These are phyloP conservation scores for Mugil cephalus DNA, from an alignment of 2,113 vertebrate genomes.

Conservation along the genomic window DNA sequence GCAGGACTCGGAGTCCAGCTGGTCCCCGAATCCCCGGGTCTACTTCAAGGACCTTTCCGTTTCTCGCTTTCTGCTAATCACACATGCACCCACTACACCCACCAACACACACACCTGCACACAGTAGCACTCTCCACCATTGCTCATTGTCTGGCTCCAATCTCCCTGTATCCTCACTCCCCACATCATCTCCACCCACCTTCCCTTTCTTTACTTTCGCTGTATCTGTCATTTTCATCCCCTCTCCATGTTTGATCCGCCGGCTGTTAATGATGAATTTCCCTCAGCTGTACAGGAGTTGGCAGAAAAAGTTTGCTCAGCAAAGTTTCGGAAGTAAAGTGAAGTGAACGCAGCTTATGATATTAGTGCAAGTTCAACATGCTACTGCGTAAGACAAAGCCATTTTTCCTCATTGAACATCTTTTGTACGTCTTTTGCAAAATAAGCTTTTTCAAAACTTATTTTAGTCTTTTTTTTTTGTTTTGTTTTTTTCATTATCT, in stretches of 20 bases:
- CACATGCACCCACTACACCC: constrained; percentile 27
- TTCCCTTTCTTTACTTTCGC: constrained; percentile 72
- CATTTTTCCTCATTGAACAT: constrained; percentile 61
- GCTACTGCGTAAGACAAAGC: constrained; percentile 56
- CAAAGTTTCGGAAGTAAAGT: constrained; percentile 76
- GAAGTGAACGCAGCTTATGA: constrained; percentile 59
- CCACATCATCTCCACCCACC: constrained; percentile 75
- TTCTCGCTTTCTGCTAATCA: neutral
- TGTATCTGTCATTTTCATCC: constrained; percentile 78
- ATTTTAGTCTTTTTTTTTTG: constrained; percentile 15
- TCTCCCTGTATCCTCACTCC: constrained; percentile 68
- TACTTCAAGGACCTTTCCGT: constrained; percentile 60
- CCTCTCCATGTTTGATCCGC: constrained; percentile 77
- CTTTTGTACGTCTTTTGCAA: constrained; percentile 30
- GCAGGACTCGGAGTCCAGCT: constrained; percentile 73
- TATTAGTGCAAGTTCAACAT: constrained; percentile 69
- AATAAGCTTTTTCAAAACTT: constrained; percentile 53
- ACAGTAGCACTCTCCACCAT: constrained; percentile 55
- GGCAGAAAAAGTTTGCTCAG: constrained; percentile 75
- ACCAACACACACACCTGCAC: constrained; percentile 31
- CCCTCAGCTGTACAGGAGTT: constrained; percentile 71
- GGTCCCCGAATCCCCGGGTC: constrained; percentile 63
- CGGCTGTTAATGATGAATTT: constrained; percentile 82
- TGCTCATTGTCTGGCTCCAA: constrained; percentile 74
- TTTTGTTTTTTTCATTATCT: constrained; percentile 31